These are phyloP conservation scores for Nomada fabriciana DNA, from an alignment of 2,888 invertebrate genomes.

Conservation along the genomic window DNA sequence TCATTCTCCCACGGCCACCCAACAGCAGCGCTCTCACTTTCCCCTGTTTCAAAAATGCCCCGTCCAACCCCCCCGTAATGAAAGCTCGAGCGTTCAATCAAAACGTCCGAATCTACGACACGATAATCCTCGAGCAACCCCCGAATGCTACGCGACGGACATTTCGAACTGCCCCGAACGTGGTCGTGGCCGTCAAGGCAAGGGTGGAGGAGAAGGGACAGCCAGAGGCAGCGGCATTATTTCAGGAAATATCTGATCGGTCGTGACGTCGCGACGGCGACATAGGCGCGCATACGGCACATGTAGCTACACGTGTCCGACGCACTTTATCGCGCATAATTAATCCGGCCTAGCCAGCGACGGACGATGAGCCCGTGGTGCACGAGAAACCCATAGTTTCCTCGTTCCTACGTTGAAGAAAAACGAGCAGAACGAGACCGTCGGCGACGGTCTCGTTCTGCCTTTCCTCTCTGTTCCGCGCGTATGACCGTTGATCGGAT, in stretches of 20 bases:
- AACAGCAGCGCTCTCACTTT: too few species aligned
- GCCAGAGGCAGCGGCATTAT: conserved; percentile 67
- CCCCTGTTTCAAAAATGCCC: too few species aligned
- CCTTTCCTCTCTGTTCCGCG: conserved; percentile 25
- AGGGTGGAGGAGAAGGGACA: conserved; percentile 10
- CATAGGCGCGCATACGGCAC: conserved; percentile 67
- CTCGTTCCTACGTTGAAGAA: conserved; percentile 47
- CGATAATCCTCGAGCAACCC: conserved; percentile 13
- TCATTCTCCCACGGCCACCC: too few species aligned
- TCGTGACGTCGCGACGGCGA: conserved; percentile 70
- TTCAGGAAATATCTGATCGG: conserved; percentile 75
- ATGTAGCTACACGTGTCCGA: conserved; percentile 79
- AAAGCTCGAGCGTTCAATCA: background rate
- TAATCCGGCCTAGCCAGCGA: conserved; percentile 69
- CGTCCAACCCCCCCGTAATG: too few species aligned
- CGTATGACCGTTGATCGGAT: conserved; percentile 58
- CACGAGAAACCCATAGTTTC: conserved; percentile 63
- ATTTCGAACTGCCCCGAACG: conserved; percentile 16
- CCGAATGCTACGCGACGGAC: conserved; percentile 10
- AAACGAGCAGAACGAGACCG: conserved; percentile 37
- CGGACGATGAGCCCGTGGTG: conserved; percentile 65
- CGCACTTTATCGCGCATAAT: conserved; percentile 78
- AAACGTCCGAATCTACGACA: background rate
- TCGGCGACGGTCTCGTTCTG: background rate
- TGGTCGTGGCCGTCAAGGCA: background rate